Evolutionary conservation across 2,888 invertebrate species (phyloP), one percentile per base, ranked within the genome.

Genomic region (Habrosyne pyritoides): DNA sequence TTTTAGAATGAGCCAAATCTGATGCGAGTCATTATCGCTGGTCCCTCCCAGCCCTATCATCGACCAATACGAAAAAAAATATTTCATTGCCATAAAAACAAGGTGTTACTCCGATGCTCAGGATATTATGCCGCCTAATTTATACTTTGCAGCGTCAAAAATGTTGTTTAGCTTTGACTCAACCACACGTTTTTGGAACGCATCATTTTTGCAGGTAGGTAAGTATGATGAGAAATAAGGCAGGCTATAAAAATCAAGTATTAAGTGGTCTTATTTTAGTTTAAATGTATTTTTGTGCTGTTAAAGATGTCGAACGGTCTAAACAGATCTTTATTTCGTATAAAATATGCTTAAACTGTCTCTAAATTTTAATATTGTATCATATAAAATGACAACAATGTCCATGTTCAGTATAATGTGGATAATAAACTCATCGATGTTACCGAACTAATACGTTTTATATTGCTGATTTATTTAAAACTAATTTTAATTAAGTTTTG

Each of bases 101-200:
- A 81, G 71, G 76, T 78, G 76, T 80, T 79, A 75, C 73, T 73
- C 64, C 59, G 73, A 70, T 69, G 67, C 67, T 66, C 61, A 64
- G 74, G 70, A 68, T 76, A 77, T 77, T 75, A 77, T 73, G 67
- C 79, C 77, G 73, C 71, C 78, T 81, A 84, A 86, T 79, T 84
- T 81, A 81, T 84, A 80, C 75, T 75, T 76, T 73, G 76, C 59
- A 59, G 63, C 71, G 63, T 61, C 75, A 64, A 76, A 75, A 77
- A 77, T 63, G 69, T 68, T 75, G 60, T 73, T 78, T 69, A 73
- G 74, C 64, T 73, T 74, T 79, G 79, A 81, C 69, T 83, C 83
- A 84, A 71, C 76, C 72, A 61, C 64, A 74, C 69, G 62, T 73
- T 80, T 81, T 80, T 66, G 73, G 74, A 77, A 70, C 75, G 66